Percentiles rank a stretch among this genome's conserved stretches.
Conservation (phyloP, 2,797 vertebrate genomes). For the Lates japonicus region DNA sequence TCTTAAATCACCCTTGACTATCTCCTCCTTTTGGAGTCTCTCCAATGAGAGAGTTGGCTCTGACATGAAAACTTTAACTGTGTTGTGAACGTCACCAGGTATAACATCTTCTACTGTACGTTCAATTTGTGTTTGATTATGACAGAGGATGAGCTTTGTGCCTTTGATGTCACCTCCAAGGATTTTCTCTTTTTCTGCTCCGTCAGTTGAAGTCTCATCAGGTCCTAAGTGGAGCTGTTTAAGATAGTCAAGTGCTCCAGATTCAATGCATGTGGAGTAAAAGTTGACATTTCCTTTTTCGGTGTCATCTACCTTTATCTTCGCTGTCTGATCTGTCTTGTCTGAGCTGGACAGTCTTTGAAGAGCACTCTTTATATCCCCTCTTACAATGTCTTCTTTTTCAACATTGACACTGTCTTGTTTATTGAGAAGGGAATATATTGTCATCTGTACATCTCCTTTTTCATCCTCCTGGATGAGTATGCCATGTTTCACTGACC, state of each 20-base stretch:
- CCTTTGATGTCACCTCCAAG: conserved; percentile 90
- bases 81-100: conserved; percentile 90
- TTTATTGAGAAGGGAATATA: conserved; percentile 94
- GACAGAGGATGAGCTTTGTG: conserved; percentile 88
- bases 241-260: conserved; percentile 92
- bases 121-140: conserved; percentile 85
- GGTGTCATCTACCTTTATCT: conserved; percentile 87
- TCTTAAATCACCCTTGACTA: conserved; percentile 90
- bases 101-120: conserved; percentile 91
- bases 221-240: conserved; percentile 87
- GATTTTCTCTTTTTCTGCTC: conserved; percentile 85
- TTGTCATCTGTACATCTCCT: conserved; percentile 93
- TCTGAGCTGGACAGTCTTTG: conserved; percentile 85
- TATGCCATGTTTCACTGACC: conserved; percentile 89
- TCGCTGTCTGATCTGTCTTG: conserved; percentile 77
- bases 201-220: conserved; percentile 75
- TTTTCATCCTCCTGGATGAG: conserved; percentile 95
- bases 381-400: conserved; percentile 88
- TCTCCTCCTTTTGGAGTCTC: conserved; percentile 88
- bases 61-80: conserved; percentile 90
- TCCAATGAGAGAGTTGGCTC: conserved; percentile 80
- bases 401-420: conserved; percentile 77
- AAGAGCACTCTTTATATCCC: conserved; percentile 90
- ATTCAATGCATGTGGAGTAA: conserved; percentile 96
- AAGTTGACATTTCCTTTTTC: conserved; percentile 95